These are phyloP conservation scores for Natator depressus DNA, from an alignment of 2,113 vertebrate genomes.

Conservation along the genomic window DNA sequence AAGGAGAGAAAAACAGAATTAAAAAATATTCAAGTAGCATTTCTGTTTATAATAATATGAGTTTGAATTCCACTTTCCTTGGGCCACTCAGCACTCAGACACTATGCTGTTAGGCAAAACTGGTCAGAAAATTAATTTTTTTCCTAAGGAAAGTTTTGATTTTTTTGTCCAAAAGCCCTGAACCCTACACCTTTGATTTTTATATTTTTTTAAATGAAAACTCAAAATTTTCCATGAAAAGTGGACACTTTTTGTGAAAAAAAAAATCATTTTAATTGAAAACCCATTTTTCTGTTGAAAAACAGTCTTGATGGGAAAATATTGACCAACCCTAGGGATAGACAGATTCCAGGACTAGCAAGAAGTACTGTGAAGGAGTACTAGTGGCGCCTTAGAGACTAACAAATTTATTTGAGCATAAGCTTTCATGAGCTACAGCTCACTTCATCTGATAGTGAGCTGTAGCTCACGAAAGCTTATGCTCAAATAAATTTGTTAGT, in stretches of 20 bases:
- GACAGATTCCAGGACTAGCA: not conserved
- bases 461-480: too few relatives aligned
- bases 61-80: not conserved
- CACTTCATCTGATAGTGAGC: too few relatives aligned
- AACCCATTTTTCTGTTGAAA: not conserved
- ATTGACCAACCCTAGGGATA: not conserved
- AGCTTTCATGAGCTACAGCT: too few relatives aligned
- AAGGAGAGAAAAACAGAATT: not conserved
- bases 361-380: not conserved
- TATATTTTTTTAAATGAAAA: not conserved
- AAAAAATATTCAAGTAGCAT: not conserved
- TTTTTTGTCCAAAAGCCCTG: not conserved
- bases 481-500: too few relatives aligned
- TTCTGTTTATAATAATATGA: not conserved
- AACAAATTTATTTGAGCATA: too few relatives aligned
- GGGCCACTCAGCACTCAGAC: not conserved
- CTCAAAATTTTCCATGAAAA: not conserved
- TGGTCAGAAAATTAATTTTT: not conserved
- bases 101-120: not conserved
- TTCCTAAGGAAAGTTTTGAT: not conserved
- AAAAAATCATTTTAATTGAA: not conserved
- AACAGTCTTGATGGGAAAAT: not conserved
- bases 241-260: not conserved
- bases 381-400: too few relatives aligned
- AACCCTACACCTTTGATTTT: not conserved